phyloP scores from a whole-genome alignment of 2,113 vertebrate species.

The Lepisosteus oculatus region DNA sequence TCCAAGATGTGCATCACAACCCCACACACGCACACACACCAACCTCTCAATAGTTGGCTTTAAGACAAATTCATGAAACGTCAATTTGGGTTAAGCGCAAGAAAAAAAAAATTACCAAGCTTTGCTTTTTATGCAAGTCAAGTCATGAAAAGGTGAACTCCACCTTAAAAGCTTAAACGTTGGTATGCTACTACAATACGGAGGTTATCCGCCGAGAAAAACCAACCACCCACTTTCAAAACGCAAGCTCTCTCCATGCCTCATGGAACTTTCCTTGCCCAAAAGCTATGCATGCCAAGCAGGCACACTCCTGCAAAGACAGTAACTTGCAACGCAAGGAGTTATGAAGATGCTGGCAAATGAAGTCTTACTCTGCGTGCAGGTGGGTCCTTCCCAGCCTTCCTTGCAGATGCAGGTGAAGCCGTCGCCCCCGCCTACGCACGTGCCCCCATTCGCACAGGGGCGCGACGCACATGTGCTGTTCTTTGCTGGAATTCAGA shows the following conservation, averaged over 20 bases:
- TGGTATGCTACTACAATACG: not conserved
- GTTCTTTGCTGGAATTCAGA: slow-evolving; percentile 71
- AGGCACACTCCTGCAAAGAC: slow-evolving; percentile 2
- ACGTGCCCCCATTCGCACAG: slow-evolving; percentile 89
- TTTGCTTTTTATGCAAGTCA: slow-evolving; percentile 4
- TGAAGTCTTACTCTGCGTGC: slow-evolving; percentile 78
- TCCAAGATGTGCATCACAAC: too few species aligned
- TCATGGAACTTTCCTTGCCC: not conserved
- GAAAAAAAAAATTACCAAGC: not conserved
- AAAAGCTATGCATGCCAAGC: not conserved
- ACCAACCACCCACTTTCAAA: slow-evolving; percentile 7
- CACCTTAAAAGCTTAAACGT: not conserved
- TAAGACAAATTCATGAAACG: too few species aligned
- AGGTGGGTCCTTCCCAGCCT: slow-evolving; percentile 89
- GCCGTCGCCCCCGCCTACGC: slow-evolving; percentile 80
- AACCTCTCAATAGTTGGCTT: too few species aligned
- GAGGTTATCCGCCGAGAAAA: not conserved
- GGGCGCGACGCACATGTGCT: slow-evolving; percentile 86
- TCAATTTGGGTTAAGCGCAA: not conserved
- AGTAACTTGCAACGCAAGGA: not conserved
- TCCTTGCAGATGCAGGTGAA: slow-evolving; percentile 95
- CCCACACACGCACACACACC: too few species aligned
- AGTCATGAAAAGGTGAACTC: not conserved
- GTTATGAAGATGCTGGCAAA: not conserved
- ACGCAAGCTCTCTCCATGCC: not conserved